Evolutionary conservation across 2,113 vertebrate species (phyloP).

Genomic region (Monarcha castaneiventris): DNA sequence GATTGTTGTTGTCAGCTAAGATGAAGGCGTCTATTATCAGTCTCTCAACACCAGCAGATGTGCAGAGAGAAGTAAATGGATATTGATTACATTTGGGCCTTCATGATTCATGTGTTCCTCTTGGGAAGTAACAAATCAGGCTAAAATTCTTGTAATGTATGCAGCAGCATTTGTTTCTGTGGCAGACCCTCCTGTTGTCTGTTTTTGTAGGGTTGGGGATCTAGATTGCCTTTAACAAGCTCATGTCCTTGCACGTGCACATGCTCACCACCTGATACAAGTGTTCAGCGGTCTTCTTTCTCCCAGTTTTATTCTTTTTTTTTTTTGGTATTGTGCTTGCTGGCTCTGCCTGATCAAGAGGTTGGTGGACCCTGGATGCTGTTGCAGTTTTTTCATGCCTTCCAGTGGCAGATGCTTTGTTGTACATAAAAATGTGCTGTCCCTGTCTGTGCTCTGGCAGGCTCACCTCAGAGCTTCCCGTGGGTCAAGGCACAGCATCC

Average conservation of each 20-base stretch:
- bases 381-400: background rate
- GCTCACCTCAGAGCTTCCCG: background rate
- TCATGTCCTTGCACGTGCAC: slow-evolving; percentile 19
- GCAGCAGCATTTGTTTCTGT: slow-evolving; percentile 26
- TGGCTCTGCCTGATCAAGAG: background rate
- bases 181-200: background rate
- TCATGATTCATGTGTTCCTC: slow-evolving; percentile 3
- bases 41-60: slow-evolving; percentile 22
- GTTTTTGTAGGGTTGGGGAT: background rate
- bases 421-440: background rate
- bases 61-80: slow-evolving; percentile 29
- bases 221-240: slow-evolving; percentile 9
- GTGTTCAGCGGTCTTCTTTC: background rate
- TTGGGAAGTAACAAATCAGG: slow-evolving; percentile 2
- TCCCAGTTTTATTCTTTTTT: background rate
- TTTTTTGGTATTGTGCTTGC: background rate
- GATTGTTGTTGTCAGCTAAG: background rate
- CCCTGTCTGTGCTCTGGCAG: background rate
- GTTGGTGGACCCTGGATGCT: background rate
- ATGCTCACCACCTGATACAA: background rate
- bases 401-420: background rate
- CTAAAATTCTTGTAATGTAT: slow-evolving; percentile 21
- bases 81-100: slow-evolving; percentile 47
- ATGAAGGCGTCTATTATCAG: background rate
- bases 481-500: background rate